Percentiles rank a stretch among this genome's conserved stretches.
These are phyloP conservation scores for Azorinus chamasolen DNA, from an alignment of 2,888 invertebrate genomes.

Conservation along the genomic window DNA sequence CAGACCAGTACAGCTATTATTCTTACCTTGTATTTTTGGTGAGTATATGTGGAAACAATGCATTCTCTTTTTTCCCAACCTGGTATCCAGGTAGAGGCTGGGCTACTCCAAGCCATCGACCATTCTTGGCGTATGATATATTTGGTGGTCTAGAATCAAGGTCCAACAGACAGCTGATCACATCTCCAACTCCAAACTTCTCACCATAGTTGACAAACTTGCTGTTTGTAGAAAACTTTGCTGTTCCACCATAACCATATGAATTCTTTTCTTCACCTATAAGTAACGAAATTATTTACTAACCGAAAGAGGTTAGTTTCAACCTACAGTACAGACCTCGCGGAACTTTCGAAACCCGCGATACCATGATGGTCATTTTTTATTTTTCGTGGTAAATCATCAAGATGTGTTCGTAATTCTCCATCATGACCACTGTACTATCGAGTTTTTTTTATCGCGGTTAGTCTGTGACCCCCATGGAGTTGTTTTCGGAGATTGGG, in stretches of 20 bases:
- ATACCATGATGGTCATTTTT: too few species aligned
- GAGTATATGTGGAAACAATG: conserved; percentile 95
- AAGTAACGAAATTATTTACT: conserved; percentile 2
- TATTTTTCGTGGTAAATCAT: too few species aligned
- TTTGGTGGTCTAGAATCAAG: conserved; percentile 91
- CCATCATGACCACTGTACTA: too few species aligned
- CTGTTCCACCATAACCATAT: conserved; percentile 94
- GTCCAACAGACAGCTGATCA: conserved; percentile 91
- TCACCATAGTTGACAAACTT: conserved; percentile 93
- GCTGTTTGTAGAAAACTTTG: conserved; percentile 92
- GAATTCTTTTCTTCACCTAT: conserved; percentile 91
- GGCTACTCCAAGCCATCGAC: conserved; percentile 91
- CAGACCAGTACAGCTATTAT: too few species aligned
- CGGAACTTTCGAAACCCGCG: too few species aligned
- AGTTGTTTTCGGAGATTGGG: too few species aligned
- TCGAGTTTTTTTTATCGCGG: too few species aligned
- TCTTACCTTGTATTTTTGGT: conserved; percentile 91
- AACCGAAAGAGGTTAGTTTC: too few species aligned
- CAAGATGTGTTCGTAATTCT: too few species aligned
- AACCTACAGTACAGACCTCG: too few species aligned
- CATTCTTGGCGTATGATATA: conserved; percentile 94
- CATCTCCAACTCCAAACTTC: conserved; percentile 92
- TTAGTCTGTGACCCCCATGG: too few species aligned
- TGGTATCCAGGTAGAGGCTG: conserved; percentile 90
- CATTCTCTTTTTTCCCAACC: conserved; percentile 88